phyloP scores from a whole-genome alignment of 53 echinoderm and acorn worm genomes.

The Apostichopus leukothele region DNA sequence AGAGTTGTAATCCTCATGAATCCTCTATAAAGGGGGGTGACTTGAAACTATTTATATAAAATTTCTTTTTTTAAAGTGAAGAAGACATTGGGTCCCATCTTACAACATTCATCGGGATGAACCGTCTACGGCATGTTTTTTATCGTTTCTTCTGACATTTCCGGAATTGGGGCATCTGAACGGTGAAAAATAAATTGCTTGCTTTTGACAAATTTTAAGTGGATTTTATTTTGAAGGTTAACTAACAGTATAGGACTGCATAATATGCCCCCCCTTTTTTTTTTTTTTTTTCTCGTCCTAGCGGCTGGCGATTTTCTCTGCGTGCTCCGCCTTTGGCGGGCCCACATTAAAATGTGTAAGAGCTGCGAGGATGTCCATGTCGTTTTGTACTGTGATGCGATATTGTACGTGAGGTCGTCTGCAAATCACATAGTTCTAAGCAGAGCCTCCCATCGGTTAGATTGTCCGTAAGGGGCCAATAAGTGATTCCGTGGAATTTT shows the following conservation, averaged over 20 bases:
- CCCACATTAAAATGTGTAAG: conserved; percentile 13
- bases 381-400: neutral
- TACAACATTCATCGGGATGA: neutral
- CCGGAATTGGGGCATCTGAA: neutral
- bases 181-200: neutral
- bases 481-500: conserved; percentile 5
- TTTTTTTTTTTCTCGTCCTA: neutral
- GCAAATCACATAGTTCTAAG: neutral
- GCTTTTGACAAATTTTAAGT: neutral
- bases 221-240: conserved; percentile 3
- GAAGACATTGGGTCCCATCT: neutral
- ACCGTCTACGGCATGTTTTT: neutral
- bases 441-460: neutral
- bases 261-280: neutral
- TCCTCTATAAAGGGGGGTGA: no score
- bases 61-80: no score
- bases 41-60: no score
- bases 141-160: neutral
- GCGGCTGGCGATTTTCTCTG: neutral
- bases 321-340: neutral
- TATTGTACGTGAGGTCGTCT: neutral
- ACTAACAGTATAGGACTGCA: neutral
- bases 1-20: no score
- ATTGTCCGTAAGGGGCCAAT: conserved; percentile 1
- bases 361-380: neutral